Evolutionary conservation across 2,113 vertebrate species (phyloP).

Genomic region (Cottus gobio): DNA sequence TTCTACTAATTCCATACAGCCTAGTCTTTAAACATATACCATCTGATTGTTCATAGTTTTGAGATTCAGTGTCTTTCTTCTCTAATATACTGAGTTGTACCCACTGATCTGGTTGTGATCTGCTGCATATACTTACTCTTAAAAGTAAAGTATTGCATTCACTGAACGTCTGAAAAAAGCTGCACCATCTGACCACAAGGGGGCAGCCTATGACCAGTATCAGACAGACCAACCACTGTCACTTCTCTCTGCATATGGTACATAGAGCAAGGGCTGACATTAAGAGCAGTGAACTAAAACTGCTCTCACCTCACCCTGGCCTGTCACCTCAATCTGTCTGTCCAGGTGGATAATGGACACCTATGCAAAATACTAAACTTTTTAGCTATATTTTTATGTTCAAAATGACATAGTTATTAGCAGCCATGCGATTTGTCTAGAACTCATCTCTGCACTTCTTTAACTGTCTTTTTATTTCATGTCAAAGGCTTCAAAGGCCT

Average conservation of each 20-base stretch:
- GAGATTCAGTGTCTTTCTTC: not conserved
- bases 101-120: not conserved
- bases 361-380: not conserved
- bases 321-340: not conserved
- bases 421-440: not conserved
- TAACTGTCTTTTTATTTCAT: not conserved
- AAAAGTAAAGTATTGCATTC: not conserved
- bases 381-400: not conserved
- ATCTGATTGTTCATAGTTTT: not conserved
- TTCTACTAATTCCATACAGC: not conserved
- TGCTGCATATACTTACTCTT: too few relatives aligned
- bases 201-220: constrained; percentile 15
- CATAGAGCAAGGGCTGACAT: not conserved
- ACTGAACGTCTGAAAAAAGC: not conserved
- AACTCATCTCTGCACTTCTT: not conserved
- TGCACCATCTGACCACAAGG: constrained; percentile 29
- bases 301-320: not conserved
- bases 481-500: not conserved
- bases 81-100: not conserved
- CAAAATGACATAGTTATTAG: not conserved
- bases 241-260: not conserved
- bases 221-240: not conserved
- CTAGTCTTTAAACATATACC: not conserved
- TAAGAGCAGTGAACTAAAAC: not conserved
- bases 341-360: not conserved